Evolutionary conservation across 2,113 vertebrate species (phyloP), one percentile per base, ranked within the genome.

Genomic region (Hymenochirus boettgeri): DNA sequence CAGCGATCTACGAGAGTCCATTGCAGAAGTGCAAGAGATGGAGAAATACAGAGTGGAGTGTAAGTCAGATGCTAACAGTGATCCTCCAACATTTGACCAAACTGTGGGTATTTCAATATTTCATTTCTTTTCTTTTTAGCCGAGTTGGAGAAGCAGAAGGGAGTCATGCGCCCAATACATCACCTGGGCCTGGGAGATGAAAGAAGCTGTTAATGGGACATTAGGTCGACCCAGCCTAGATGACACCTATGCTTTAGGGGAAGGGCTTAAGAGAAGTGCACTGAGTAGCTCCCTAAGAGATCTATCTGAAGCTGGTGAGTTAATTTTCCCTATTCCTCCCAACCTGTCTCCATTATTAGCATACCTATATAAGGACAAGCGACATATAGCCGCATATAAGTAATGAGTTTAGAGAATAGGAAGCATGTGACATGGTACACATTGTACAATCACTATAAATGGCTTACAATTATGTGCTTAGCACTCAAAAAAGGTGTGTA

Each of bases 21-120:
- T 95, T 24, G 92, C 94, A 7, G 94, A 97, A 79, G 93, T 96
- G 56, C 93, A 97, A 72, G 94, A 96, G 76, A 97, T 97, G 94
- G 94, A 95, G 81, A 97, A 97, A 77, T 96, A 97, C 62, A 85
- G 93, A 9, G 91, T 97, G 31, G 94, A 96, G 77, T 94, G 94
- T 94, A 80, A 91, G 92, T 82, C n/a, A n/a, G n/a, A n/a, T n/a
- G n/a, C n/a, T n/a, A n/a, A n/a, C 33, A 35, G 6, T 35, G 33
- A 35, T 35, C 33, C 33, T 8, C 15, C 15, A 33, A 9, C 15
- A 13, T 35, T 9, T 35, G 33, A 13, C 3, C 15, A 9, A 12
- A 11, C 10, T 3, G 15, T 9, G 10, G 33, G 15, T 35, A 12
- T 53, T 53, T 10, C 26, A 3, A 55, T 18, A 27, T 27, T 13